Evolutionary conservation across 1,140 invertebrate genomes (phyloP).

Genomic region (Cardiocondyla obscurior): DNA sequence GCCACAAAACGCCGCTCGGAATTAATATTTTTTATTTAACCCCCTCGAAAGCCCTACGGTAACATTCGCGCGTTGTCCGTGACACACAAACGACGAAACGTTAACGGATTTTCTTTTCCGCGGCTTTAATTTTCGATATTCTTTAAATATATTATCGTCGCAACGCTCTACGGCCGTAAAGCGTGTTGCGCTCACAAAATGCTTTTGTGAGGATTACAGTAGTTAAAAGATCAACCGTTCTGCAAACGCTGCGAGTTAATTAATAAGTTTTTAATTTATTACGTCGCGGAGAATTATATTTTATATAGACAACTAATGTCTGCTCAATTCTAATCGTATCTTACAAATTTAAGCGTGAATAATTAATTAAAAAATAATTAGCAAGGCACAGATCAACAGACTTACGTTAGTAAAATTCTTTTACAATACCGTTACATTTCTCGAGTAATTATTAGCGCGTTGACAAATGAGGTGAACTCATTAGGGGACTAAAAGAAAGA

Average conservation of each 20-base stretch:
- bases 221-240: not conserved
- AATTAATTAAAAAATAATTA: not conserved
- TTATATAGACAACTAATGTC: not conserved
- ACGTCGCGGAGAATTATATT: no score
- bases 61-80: not conserved
- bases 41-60: not conserved
- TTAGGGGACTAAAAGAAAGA: conserved; percentile 8
- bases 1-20: not conserved
- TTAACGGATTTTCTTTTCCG: not conserved
- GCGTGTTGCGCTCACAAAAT: not conserved
- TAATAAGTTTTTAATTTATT: not conserved
- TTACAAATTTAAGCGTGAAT: not conserved
- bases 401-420: no score
- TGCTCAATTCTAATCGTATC: not conserved
- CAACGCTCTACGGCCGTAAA: not conserved
- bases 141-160: not conserved
- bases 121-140: not conserved
- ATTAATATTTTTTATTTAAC: conserved; percentile 27
- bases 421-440: not conserved
- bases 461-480: not conserved
- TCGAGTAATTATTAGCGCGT: not conserved
- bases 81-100: conserved; percentile 38
- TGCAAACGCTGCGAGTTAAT: not conserved
- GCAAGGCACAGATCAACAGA: no score
- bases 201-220: not conserved